Evolutionary conservation across 2,113 vertebrate species (phyloP).

Genomic region (Aptenodytes patagonicus): DNA sequence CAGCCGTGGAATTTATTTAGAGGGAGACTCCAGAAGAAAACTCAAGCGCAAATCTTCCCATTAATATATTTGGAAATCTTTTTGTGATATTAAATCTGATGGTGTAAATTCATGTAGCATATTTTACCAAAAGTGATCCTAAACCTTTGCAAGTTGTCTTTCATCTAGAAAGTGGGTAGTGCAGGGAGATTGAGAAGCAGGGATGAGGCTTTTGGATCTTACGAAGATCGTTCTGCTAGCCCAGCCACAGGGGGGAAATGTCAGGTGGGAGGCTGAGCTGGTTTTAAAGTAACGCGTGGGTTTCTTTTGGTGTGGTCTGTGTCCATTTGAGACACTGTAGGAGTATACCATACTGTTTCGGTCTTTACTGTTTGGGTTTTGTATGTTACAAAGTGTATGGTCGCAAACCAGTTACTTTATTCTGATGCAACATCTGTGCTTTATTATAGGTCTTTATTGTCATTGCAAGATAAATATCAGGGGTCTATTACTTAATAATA

Average conservation of each 20-base stretch:
- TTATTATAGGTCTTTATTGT: not conserved
- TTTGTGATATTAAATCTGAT: not conserved
- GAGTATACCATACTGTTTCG: rapidly evolving
- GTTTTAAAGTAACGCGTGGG: not conserved
- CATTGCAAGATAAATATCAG: not conserved
- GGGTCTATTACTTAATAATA: not conserved
- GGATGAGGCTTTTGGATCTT: not conserved
- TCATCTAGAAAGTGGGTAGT: not conserved
- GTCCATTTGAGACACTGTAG: not conserved
- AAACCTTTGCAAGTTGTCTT: not conserved
- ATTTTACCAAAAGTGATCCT: not conserved
- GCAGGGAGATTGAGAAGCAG: not conserved
- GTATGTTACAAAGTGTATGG: not conserved
- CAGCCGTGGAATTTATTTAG: not conserved
- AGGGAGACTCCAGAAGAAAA: not conserved
- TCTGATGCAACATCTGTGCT: not conserved
- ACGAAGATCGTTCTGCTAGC: not conserved
- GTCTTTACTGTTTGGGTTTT: not conserved
- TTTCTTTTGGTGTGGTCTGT: not conserved
- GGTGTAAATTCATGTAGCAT: rapidly evolving
- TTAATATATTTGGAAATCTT: not conserved
- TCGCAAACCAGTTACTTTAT: not conserved
- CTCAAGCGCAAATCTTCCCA: not conserved
- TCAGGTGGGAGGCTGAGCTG: not conserved
- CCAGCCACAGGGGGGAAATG: not conserved